Percentiles rank a stretch among this genome's conserved stretches.
Conservation (phyloP, 2,888 invertebrate species). For the Pyrgus malvae region DNA sequence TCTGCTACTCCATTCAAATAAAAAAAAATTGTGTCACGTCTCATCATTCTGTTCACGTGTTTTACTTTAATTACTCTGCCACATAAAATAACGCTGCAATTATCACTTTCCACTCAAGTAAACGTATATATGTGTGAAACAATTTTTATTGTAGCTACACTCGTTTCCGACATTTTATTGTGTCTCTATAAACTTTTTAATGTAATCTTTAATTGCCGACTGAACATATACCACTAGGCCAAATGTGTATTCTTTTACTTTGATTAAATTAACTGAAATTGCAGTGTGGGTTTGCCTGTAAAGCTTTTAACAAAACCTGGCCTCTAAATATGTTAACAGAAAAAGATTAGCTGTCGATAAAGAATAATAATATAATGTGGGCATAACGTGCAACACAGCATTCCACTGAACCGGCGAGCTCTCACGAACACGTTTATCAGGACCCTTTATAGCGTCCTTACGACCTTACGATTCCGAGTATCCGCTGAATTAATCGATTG, state of each 20-base stretch:
- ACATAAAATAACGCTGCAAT: slow-evolving; percentile 11
- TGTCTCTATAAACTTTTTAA: not conserved
- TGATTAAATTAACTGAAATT: too few species aligned
- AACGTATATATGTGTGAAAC: not conserved
- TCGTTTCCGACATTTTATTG: not conserved
- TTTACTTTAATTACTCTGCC: not conserved
- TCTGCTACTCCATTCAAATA: not conserved
- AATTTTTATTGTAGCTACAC: not conserved
- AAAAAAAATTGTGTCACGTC: not conserved
- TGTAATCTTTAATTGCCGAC: too few species aligned
- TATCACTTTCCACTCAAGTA: slow-evolving; percentile 9
- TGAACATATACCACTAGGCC: not conserved
- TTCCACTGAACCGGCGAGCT: slow-evolving; percentile 6
- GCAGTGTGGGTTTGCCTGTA: not conserved
- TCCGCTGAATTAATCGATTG: slow-evolving; percentile 22
- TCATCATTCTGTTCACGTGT: not conserved
- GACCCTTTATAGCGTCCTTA: slow-evolving; percentile 12
- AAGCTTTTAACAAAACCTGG: not conserved
- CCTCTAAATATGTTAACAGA: not conserved
- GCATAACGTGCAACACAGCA: not conserved
- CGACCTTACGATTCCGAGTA: slow-evolving; percentile 24
- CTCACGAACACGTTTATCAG: slow-evolving; percentile 11
- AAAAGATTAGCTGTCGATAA: not conserved
- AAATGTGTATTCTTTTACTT: not conserved
- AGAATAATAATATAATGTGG: not conserved